Percentiles rank a stretch among this genome's conserved stretches.
These are phyloP conservation scores for Nephrocerus scutellatus DNA, from an alignment of 2,888 invertebrate species.

Conservation along the genomic window DNA sequence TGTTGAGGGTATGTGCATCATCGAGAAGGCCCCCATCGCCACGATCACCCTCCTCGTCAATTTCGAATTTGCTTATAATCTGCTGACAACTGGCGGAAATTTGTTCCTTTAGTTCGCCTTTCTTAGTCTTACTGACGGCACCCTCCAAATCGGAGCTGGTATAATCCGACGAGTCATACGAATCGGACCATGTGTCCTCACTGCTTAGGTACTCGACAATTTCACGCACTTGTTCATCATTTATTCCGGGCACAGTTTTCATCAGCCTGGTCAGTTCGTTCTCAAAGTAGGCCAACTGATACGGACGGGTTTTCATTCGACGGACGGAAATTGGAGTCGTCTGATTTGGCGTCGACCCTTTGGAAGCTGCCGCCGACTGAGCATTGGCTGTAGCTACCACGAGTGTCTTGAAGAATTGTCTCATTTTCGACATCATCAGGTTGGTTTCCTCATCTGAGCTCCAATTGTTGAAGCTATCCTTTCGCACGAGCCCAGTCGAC, in stretches of 20 bases:
- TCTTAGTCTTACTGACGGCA: conserved; percentile 51
- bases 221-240: conserved; percentile 84
- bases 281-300: conserved; percentile 82
- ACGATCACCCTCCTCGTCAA: conserved; percentile 53
- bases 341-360: conserved; percentile 35
- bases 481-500: conserved; percentile 56
- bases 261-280: conserved; percentile 81
- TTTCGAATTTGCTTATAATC: conserved; percentile 79
- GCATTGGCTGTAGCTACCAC: conserved; percentile 59
- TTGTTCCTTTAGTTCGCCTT: conserved; percentile 70
- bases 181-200: conserved; percentile 90
- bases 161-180: conserved; percentile 87
- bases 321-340: conserved; percentile 46
- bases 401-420: conserved; percentile 86
- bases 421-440: conserved; percentile 91
- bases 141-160: conserved; percentile 82
- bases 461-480: conserved; percentile 91
- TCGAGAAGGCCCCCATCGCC: conserved; percentile 50
- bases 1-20: conserved; percentile 49
- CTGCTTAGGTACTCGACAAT: conserved; percentile 88
- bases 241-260: conserved; percentile 88
- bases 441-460: conserved; percentile 91
- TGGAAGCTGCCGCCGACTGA: conserved; percentile 36
- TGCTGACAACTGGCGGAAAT: conserved; percentile 83
- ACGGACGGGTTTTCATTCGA: conserved; percentile 63